These are phyloP conservation scores for Sinocyclocheilus maitianheensis DNA, from an alignment of 2,113 vertebrate species.

Conservation along the genomic window DNA sequence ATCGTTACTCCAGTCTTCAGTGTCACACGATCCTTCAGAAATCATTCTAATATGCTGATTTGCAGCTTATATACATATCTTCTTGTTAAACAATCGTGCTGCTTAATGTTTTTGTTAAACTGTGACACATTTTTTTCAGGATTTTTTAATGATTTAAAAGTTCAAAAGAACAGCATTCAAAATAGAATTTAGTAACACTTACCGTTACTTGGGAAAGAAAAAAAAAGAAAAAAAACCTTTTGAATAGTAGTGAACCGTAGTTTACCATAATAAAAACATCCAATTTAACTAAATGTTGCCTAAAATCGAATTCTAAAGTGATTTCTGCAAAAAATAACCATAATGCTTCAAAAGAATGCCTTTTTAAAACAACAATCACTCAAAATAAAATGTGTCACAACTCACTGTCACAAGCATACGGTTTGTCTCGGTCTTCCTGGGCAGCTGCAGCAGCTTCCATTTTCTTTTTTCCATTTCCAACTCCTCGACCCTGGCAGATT, in stretches of 20 bases:
- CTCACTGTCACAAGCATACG: constrained; percentile 98
- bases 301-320: background rate
- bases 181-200: background rate
- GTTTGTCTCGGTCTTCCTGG: constrained; percentile 91
- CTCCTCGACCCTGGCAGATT: constrained; percentile 84
- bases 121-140: background rate
- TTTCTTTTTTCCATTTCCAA: constrained; percentile 91
- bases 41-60: background rate
- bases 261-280: background rate
- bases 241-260: background rate
- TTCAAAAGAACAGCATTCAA: background rate
- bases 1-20: background rate
- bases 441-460: constrained; percentile 86
- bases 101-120: background rate
- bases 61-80: background rate
- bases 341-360: background rate
- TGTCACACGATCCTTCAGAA: background rate
- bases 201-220: background rate
- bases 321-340: background rate
- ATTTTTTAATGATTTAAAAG: background rate
- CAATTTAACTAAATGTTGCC: background rate
- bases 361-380: background rate
- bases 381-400: constrained; percentile 55
- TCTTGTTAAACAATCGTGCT: background rate
- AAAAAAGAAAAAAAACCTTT: background rate